Percentiles rank a stretch among this genome's conserved stretches.
phyloP scores from a whole-genome alignment of 2,888 invertebrate genomes.

The Cephus runcator region DNA sequence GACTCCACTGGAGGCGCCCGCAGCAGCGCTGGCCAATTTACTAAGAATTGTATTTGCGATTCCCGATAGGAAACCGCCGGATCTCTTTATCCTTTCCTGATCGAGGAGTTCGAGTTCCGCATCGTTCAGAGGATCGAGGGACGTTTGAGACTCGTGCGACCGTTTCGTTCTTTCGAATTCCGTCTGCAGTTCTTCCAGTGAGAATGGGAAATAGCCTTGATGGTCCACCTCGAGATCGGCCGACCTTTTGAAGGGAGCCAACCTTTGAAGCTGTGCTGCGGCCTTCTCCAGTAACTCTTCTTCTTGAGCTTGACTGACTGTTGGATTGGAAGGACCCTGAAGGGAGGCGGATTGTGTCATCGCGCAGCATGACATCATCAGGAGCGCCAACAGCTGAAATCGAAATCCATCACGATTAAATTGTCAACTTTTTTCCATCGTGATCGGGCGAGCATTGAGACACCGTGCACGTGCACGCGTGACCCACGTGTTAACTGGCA shows the following conservation, averaged over 20 bases:
- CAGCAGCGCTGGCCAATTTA: constrained; percentile 49
- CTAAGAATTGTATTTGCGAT: constrained; percentile 55
- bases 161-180: neutral
- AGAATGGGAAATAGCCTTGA: no score
- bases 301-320: constrained; percentile 15
- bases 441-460: no score
- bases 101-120: neutral
- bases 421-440: no score
- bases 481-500: no score
- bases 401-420: neutral
- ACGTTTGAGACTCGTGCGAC: constrained; percentile 10
- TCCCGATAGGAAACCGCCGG: constrained; percentile 50
- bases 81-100: constrained; percentile 48
- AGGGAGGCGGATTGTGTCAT: constrained; percentile 32
- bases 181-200: neutral
- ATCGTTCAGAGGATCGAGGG: constrained; percentile 37
- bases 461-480: no score
- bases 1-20: constrained; percentile 38
- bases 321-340: constrained; percentile 13
- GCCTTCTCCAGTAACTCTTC: constrained; percentile 40
- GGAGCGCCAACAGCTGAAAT: constrained; percentile 42
- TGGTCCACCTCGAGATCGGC: neutral
- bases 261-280: constrained; percentile 51
- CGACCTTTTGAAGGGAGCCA: constrained; percentile 46
- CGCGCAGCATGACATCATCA: constrained; percentile 38